phyloP scores from a whole-genome alignment of 2,888 invertebrate genomes.

The Leptinotarsa haldemani region DNA sequence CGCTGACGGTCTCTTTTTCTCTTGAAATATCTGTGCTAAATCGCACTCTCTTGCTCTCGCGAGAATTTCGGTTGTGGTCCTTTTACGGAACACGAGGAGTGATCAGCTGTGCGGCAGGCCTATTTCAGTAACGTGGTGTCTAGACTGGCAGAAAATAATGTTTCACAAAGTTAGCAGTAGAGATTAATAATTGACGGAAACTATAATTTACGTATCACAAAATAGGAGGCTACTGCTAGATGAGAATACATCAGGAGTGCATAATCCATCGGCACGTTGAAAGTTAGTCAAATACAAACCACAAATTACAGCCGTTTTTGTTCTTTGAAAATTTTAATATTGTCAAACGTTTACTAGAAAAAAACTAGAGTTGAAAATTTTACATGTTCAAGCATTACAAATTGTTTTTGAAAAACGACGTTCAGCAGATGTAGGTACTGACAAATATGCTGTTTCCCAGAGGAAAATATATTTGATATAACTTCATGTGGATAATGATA shows the following conservation, averaged over 20 bases:
- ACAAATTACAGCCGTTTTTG: background rate
- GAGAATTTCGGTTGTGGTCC: constrained; percentile 49
- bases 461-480: too few relatives aligned
- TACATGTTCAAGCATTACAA: too few relatives aligned
- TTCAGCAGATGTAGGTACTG: background rate
- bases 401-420: background rate
- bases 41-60: constrained; percentile 44
- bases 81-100: constrained; percentile 61
- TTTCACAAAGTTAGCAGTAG: background rate
- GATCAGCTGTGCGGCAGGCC: constrained; percentile 65
- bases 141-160: constrained; percentile 51
- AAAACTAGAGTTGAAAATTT: too few relatives aligned
- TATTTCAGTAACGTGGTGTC: constrained; percentile 60
- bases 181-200: constrained; percentile 1
- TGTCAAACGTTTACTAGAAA: too few relatives aligned
- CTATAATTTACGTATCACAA: constrained; percentile 2
- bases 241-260: background rate
- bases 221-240: constrained; percentile 3
- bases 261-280: background rate
- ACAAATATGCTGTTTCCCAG: too few relatives aligned
- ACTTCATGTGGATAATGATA: background rate
- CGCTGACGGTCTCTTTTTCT: constrained; percentile 60
- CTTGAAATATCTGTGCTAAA: constrained; percentile 48
- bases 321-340: too few relatives aligned
- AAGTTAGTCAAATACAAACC: background rate